Evolutionary conservation across 1,140 invertebrate genomes (phyloP).

Genomic region (Lordiphosa clarofinis): DNA sequence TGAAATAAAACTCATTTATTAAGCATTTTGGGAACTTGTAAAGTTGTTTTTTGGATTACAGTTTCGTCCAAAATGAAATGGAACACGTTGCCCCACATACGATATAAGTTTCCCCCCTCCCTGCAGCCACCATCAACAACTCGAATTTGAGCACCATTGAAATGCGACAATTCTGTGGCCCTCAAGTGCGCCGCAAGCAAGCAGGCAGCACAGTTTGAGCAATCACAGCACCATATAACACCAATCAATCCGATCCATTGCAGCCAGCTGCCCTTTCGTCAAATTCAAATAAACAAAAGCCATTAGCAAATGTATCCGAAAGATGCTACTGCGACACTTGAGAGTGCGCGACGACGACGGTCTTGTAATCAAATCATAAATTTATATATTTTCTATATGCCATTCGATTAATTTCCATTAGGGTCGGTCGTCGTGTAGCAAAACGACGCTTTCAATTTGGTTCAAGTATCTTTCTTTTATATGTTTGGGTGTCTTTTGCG

Average conservation of each 20-base stretch:
- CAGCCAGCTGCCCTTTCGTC: constrained; percentile 68
- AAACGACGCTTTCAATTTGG: constrained; percentile 53
- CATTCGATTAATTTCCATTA: constrained; percentile 72
- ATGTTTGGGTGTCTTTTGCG: constrained; percentile 1
- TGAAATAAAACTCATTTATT: too few species aligned
- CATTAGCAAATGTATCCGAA: constrained; percentile 69
- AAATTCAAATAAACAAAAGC: constrained; percentile 71
- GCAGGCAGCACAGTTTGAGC: constrained; percentile 32
- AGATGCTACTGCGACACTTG: constrained; percentile 47
- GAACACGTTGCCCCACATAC: constrained; percentile 40
- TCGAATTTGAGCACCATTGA: constrained; percentile 41
- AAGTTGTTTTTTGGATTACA: constrained; percentile 3
- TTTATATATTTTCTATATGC: constrained; percentile 33
- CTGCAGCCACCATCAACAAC: background rate
- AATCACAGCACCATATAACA: constrained; percentile 52
- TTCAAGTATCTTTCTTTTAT: constrained; percentile 57
- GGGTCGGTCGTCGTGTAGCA: constrained; percentile 31
- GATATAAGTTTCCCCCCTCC: background rate
- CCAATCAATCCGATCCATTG: constrained; percentile 60
- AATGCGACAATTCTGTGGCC: constrained; percentile 69
- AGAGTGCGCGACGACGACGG: constrained; percentile 26
- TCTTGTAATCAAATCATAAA: constrained; percentile 73
- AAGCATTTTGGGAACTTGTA: too few species aligned
- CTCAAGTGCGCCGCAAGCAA: constrained; percentile 54
- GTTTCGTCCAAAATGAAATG: constrained; percentile 24